Evolutionary conservation across 2,113 vertebrate species (phyloP).

Genomic region (Pituophis catenifer): DNA sequence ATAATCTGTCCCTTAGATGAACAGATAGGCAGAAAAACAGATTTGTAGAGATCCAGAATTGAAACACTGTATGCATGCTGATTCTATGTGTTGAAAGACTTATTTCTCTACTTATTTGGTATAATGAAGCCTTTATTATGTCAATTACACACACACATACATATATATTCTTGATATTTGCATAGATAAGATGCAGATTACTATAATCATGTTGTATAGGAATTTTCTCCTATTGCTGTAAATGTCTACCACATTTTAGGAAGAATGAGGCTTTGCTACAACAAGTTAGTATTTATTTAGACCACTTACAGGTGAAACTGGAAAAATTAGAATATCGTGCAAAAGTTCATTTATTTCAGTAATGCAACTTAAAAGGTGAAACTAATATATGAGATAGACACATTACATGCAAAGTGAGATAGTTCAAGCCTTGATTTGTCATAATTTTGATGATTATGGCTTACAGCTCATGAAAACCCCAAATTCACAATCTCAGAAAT

Average conservation of each 20-base stretch:
- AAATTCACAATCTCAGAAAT: no score
- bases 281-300: neutral
- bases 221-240: fast-evolving
- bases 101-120: neutral
- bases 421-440: no score
- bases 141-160: neutral
- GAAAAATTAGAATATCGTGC: no score
- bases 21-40: slow-evolving; percentile 6
- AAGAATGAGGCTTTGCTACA: neutral
- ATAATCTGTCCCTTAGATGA: neutral
- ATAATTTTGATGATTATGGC: no score
- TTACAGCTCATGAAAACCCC: no score
- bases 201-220: neutral
- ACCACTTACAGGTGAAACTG: neutral
- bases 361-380: no score
- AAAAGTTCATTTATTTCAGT: no score
- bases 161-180: neutral
- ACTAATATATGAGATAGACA: no score
- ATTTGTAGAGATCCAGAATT: slow-evolving; percentile 3
- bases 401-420: no score
- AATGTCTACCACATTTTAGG: neutral
- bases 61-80: fast-evolving
- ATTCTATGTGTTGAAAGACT: neutral
- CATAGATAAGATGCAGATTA: neutral
- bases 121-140: neutral